A percentile compares a stretch with the other conserved stretches of the same genome.
These are phyloP conservation scores for Thinocorus orbignyianus DNA, from an alignment of 2,113 vertebrate genomes.

Conservation along the genomic window DNA sequence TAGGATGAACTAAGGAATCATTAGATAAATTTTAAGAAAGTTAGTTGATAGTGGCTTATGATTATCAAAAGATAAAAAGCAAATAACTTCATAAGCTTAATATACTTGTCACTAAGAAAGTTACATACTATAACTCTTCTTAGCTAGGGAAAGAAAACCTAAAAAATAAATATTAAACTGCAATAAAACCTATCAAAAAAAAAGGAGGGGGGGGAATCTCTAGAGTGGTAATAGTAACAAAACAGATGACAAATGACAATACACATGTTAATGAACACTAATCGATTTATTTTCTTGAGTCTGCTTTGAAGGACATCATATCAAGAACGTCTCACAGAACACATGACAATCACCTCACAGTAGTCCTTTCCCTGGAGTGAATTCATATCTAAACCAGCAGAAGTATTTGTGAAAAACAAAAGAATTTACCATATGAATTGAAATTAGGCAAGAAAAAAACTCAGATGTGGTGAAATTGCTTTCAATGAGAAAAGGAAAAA, in stretches of 20 bases:
- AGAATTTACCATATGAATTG: background rate
- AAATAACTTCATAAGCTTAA: background rate
- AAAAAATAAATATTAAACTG: slow-evolving; percentile 16
- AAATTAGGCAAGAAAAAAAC: background rate
- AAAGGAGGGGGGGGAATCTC: background rate
- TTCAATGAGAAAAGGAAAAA: background rate
- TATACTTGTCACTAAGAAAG: background rate
- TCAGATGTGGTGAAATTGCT: background rate
- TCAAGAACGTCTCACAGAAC: slow-evolving; percentile 17
- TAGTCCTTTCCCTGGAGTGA: background rate
- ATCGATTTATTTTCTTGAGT: slow-evolving; percentile 32
- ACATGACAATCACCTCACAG: background rate
- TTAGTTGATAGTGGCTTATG: background rate
- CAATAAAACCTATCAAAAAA: background rate
- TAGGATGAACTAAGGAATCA: background rate
- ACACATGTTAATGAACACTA: background rate
- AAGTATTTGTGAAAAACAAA: slow-evolving; percentile 23
- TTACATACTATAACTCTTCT: background rate
- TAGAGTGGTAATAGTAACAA: background rate
- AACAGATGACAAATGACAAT: background rate
- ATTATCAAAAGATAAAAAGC: background rate
- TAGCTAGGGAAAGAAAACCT: background rate
- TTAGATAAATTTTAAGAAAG: background rate
- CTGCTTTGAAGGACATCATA: slow-evolving; percentile 41
- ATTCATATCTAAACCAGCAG: slow-evolving; percentile 18